Base-by-base conservation (phyloP, 2,888 invertebrate genomes). In the Tipula helvola region DNA sequence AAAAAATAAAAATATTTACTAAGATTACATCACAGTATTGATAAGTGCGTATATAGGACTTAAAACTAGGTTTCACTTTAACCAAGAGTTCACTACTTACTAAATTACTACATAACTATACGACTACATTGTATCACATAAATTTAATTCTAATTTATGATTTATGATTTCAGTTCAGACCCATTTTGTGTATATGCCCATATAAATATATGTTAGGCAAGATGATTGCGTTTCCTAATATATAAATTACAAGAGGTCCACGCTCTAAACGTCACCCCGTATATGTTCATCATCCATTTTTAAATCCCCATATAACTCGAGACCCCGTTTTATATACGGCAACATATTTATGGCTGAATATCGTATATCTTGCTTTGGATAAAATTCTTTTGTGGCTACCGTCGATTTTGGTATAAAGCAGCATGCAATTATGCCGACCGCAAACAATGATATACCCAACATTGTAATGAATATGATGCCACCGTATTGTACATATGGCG, bases 371-470 rank as follows among this genome's bases (percentile, higher is more conserved):
- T 42, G 87, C 87, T 87, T 87, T 87, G 86, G 87, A 87, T 87
- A 88, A 88, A 71, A 88, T 87, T 86, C 87, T 88, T 87, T 87
- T 85, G 47, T 57, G 57, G 1, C 10, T 18, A 57, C 0, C 3
- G 8, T 87, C 44, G 89, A 87, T 44, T 88, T 87, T 42, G 89
- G 88, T 52, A 89, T 41, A 89, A 90, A 90, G 39, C 89, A 89
- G 87, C 89, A 90, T 5, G 89, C 88, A n/a, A 91, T 87, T 5
- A 90, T 87, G 5, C 90, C 90, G 18, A 89, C 88, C 18, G 91
- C 90, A 4, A 93, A 90, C 10, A 93, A 90, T 86, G 92, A 90
- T 5, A 92, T 86, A 2, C 94, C 94, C 5, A 91, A 89, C 86
- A 92, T 86, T 1, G 28, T 28, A 71, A 71, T 71, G 12, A 71